phyloP scores from a whole-genome alignment of 2,113 vertebrate species.

The Seriola aureovittata region DNA sequence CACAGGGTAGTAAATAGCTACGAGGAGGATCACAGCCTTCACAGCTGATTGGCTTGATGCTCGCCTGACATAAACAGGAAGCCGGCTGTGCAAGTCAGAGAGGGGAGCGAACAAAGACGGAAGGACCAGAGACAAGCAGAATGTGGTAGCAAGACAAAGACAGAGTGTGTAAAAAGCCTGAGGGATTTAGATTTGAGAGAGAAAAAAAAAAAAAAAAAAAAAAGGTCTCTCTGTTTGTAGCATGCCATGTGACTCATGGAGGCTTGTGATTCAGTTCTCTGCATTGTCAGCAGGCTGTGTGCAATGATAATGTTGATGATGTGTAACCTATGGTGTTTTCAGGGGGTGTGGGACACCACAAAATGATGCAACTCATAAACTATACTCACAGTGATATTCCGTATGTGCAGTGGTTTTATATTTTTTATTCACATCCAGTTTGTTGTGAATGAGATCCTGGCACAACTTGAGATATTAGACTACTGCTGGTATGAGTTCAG shows the following conservation, averaged over 20 bases:
- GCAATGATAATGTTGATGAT: constrained; percentile 53
- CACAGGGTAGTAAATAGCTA: constrained; percentile 86
- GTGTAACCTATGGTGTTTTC: constrained; percentile 46
- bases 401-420: too few relatives aligned
- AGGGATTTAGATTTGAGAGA: constrained; percentile 52
- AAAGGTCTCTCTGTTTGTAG: constrained; percentile 50
- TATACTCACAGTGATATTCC: neutral
- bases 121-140: constrained; percentile 56
- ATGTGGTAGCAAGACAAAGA: constrained; percentile 62
- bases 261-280: constrained; percentile 66
- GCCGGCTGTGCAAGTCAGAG: constrained; percentile 73
- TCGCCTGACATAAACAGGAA: constrained; percentile 87
- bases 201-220: neutral
- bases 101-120: constrained; percentile 47
- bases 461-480: neutral
- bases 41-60: constrained; percentile 86
- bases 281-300: constrained; percentile 67
- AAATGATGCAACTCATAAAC: constrained; percentile 17
- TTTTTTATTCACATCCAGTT: neutral
- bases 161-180: constrained; percentile 57
- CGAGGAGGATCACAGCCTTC: constrained; percentile 84
- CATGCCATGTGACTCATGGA: constrained; percentile 66
- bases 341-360: constrained; percentile 23
- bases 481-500: constrained; percentile 9
- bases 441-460: constrained; percentile 27